phyloP scores from a whole-genome alignment of 1,140 invertebrate genomes.

The Drosophila oshimai region DNA sequence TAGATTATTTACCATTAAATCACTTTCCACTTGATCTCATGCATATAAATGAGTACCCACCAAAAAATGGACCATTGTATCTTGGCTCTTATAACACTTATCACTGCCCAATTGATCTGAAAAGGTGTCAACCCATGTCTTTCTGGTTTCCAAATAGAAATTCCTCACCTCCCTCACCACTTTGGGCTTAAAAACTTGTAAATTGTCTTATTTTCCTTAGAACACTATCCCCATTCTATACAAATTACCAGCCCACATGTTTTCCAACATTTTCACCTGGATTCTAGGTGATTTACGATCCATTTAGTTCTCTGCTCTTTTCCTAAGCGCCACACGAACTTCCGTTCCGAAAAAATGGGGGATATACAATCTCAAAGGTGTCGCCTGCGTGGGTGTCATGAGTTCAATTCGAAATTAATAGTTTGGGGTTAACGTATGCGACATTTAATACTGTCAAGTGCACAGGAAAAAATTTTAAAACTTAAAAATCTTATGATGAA shows the following conservation, averaged over 20 bases:
- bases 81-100: constrained; percentile 2
- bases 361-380: constrained; percentile 29
- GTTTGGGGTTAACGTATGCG: constrained; percentile 27
- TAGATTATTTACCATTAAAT: constrained; percentile 7
- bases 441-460: constrained; percentile 17
- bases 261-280: constrained; percentile 24
- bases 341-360: constrained; percentile 43
- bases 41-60: not conserved
- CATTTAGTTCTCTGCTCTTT: constrained; percentile 36
- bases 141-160: not conserved
- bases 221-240: constrained; percentile 19
- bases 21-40: constrained; percentile 24
- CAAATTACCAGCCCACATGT: constrained; percentile 43
- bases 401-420: constrained; percentile 73
- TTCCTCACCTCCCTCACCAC: not conserved
- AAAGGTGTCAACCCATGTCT: constrained; percentile 44
- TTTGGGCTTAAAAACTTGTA: constrained; percentile 21
- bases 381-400: constrained; percentile 61
- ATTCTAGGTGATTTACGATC: constrained; percentile 53
- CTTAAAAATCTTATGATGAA: too few species aligned
- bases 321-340: constrained; percentile 75
- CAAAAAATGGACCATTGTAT: constrained; percentile 4
- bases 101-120: constrained; percentile 31
- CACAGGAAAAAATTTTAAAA: not conserved
- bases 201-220: constrained; percentile 28